These are phyloP conservation scores for Elephantulus edwardii DNA, from an alignment of 2,113 vertebrate genomes.

Conservation along the genomic window DNA sequence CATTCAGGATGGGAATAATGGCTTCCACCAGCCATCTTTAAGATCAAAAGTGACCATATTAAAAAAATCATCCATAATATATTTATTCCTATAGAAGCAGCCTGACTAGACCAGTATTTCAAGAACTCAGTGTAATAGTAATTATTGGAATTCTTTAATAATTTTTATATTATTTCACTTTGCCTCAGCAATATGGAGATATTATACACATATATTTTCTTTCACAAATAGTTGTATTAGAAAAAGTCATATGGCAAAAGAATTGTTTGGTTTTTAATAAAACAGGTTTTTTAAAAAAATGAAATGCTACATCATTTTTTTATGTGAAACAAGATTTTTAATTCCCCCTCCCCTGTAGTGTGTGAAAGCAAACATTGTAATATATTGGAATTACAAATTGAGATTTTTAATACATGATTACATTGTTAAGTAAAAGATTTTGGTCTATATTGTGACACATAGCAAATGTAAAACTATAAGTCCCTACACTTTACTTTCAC, in stretches of 20 bases:
- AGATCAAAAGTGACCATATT: not conserved
- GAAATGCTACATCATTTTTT: not conserved
- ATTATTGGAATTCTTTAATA: not conserved
- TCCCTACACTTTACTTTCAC: not conserved
- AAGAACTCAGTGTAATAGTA: not conserved
- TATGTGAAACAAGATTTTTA: not conserved
- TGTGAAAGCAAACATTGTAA: not conserved
- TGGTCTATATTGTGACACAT: not conserved
- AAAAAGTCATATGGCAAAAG: not conserved
- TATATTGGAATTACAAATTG: not conserved
- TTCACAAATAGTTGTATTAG: not conserved
- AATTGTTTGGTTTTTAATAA: not conserved
- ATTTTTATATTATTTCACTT: not conserved
- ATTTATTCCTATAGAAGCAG: conserved; percentile 14
- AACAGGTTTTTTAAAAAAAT: conserved; percentile 6
- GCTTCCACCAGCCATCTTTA: not conserved
- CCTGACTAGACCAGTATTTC: not conserved
- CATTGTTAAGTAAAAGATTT: not conserved
- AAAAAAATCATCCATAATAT: not conserved
- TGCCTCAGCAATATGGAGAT: not conserved
- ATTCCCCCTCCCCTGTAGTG: no score
- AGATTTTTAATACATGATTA: not conserved
- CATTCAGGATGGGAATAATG: not conserved
- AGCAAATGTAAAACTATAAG: not conserved
- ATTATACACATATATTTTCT: not conserved